Percentiles rank a stretch among this genome's conserved stretches.
These are phyloP conservation scores for Gymnocypris eckloni DNA, from an alignment of 2,797 vertebrate species.

Conservation along the genomic window DNA sequence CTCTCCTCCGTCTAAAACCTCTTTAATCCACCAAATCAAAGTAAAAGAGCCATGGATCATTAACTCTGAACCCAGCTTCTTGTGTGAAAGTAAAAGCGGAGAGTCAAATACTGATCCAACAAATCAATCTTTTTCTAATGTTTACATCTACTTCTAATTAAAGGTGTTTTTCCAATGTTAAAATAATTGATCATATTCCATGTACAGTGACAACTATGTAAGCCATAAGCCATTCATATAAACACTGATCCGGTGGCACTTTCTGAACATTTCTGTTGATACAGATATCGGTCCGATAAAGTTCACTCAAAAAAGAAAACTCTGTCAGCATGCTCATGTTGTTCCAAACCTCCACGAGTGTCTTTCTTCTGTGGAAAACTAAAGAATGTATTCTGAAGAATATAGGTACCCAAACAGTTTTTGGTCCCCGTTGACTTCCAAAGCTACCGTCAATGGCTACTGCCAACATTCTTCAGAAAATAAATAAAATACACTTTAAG, in stretches of 20 bases:
- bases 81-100: background rate
- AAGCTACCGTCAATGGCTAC: too few species aligned
- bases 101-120: background rate
- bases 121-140: background rate
- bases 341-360: background rate
- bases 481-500: too few species aligned
- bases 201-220: background rate
- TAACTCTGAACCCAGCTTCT: slow-evolving; percentile 9
- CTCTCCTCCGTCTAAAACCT: slow-evolving; percentile 51
- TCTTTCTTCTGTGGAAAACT: background rate
- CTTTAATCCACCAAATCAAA: slow-evolving; percentile 50
- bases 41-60: slow-evolving; percentile 16
- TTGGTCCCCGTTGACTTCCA: too few species aligned
- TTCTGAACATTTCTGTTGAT: background rate
- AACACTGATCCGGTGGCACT: background rate
- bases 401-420: background rate
- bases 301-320: background rate
- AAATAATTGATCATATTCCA: background rate
- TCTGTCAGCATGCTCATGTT: background rate
- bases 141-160: background rate
- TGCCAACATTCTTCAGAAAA: background rate
- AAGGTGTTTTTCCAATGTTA: background rate
- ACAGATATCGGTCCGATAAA: background rate
- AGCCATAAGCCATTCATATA: background rate
- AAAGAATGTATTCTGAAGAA: background rate